Evolutionary conservation across 2,797 vertebrate species (phyloP).

Genomic region (Echeneis naucrates): DNA sequence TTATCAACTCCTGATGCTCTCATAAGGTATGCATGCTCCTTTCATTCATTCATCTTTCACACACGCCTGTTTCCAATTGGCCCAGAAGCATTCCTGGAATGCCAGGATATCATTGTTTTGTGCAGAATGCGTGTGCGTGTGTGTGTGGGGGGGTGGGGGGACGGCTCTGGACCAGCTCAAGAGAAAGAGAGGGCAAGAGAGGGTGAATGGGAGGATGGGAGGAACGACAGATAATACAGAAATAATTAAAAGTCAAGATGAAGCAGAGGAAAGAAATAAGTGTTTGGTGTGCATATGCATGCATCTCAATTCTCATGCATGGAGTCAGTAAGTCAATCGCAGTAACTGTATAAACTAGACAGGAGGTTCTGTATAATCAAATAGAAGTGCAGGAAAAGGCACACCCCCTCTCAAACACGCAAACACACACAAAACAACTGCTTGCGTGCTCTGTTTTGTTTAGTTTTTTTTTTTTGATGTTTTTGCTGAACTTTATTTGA

Average conservation of each 20-base stretch:
- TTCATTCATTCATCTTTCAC: constrained; percentile 72
- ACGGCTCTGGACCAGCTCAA: constrained; percentile 14
- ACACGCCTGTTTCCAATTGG: constrained; percentile 77
- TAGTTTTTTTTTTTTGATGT: background rate
- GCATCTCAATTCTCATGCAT: background rate
- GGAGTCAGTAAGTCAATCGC: constrained; percentile 19
- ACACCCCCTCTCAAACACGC: constrained; percentile 10
- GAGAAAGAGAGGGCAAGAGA: background rate
- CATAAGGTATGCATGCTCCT: constrained; percentile 71
- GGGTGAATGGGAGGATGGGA: background rate
- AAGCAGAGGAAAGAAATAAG: background rate
- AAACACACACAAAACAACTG: background rate
- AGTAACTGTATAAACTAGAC: constrained; percentile 30
- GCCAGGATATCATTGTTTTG: constrained; percentile 61
- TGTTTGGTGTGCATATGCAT: background rate
- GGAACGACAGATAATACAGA: background rate
- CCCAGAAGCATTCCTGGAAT: constrained; percentile 71
- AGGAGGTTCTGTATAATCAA: constrained; percentile 27
- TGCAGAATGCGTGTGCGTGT: constrained; percentile 30
- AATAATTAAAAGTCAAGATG: background rate
- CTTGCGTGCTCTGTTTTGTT: background rate
- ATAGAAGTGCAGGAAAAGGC: constrained; percentile 5
- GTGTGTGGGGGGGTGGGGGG: constrained; percentile 20
- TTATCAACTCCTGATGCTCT: constrained; percentile 66
- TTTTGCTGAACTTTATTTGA: background rate